Base-by-base conservation (phyloP, 2,888 invertebrate species). In the Cephus sareptanus region DNA sequence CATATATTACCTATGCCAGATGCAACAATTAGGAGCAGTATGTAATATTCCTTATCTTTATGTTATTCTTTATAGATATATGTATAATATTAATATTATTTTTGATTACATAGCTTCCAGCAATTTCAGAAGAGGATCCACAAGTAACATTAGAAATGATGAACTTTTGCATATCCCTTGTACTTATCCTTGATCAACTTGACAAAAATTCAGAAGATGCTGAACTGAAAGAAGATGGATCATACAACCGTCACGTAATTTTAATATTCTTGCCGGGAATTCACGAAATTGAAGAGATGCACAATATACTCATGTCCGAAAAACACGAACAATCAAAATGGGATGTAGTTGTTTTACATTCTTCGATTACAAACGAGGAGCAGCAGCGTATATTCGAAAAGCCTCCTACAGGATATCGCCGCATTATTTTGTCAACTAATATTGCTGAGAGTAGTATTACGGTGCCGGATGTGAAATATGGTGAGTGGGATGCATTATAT, bases 381-480 rank as follows among this genome's bases (percentile, higher is more conserved):
- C 97, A 98, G 86, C 92, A 92, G 75, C 93, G 90, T 83, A 95
- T 94, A 11, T 96, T 96, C 87, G 86, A 92, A 74, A 91, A 92
- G 23, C 94, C 96, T 2, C 93, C 93, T n/a, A 89, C 91, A 1
- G 95, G 95, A 4, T 91, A 92, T 82, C 94, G 98, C 80, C 98
- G 98, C 91, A 94, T 98, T 75, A 97, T 98, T 86, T 92, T 98
- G 69, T 95, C 98, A 0, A 98, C 98, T 11, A 98, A 98, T 91
- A 97, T 98, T 83, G 97, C 98, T 0, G 98, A 98, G 92, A 97
- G 97, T 91, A 97, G 97, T 75, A 96, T 98, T 84, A 98, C 98
- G 0, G 97, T 98, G 11, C 95, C 97, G 0, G 97, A 98, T 90
- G 95, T 97, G 31, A 95, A 95, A 92, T 98, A 96, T 92, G 95